phyloP scores from a whole-genome alignment of 2,797 vertebrate genomes.

The Steatocranus sp. region DNA sequence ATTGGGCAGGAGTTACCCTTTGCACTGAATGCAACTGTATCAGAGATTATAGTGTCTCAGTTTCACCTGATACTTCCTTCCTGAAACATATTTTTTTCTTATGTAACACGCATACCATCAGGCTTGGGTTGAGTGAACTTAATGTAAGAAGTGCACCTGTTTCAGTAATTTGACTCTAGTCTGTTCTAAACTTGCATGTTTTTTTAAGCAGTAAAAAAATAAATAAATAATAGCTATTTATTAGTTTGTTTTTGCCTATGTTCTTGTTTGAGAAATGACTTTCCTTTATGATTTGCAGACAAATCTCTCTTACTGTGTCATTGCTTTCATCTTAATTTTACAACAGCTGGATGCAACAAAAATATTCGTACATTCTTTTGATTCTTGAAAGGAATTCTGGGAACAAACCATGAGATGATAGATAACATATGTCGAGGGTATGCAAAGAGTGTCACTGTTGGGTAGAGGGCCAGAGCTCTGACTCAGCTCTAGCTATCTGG shows the following conservation, averaged over 20 bases:
- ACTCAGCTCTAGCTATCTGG: slow-evolving; percentile 19
- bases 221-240: not conserved
- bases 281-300: not conserved
- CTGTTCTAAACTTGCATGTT: not conserved
- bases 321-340: not conserved
- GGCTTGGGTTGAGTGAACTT: slow-evolving; percentile 28
- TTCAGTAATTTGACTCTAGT: not conserved
- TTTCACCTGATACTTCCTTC: slow-evolving; percentile 51
- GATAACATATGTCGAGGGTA: not conserved
- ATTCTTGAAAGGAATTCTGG: not conserved
- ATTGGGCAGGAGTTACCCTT: not conserved
- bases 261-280: not conserved
- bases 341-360: not conserved
- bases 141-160: slow-evolving; percentile 18
- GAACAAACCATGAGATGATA: not conserved
- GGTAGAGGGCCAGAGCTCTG: not conserved
- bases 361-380: not conserved
- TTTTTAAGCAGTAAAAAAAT: not conserved
- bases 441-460: not conserved
- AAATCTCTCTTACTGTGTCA: not conserved
- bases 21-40: slow-evolving; percentile 14
- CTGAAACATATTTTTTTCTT: slow-evolving; percentile 29
- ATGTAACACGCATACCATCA: slow-evolving; percentile 30
- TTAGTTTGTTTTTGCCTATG: not conserved
- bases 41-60: slow-evolving; percentile 24